Base-by-base conservation (phyloP, 2,113 vertebrate species). In the Sebastes fasciatus region DNA sequence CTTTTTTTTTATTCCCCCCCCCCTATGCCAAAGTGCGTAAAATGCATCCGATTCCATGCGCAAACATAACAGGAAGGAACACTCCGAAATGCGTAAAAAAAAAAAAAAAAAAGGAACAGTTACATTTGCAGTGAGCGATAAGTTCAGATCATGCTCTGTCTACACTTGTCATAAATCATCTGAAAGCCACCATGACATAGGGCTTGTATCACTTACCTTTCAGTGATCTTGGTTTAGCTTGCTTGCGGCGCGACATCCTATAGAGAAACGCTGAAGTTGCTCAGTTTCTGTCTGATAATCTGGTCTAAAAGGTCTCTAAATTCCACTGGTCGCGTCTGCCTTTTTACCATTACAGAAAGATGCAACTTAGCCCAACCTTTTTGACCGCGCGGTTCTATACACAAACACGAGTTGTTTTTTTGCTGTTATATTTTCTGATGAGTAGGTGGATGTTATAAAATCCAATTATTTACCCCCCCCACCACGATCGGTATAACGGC, bases 231-330 rank as follows among this genome's bases (percentile, higher is more conserved):
- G 98, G 98, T 94, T 99, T 99, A 93, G 98, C 98, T 98, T 99
- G 98, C 97, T 99, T 99, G 96, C 98, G 98, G 96, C 98, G 97
- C 97, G 98, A 99, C 98, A 99, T 99, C 97, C 97, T 98, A 98
- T 92, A 97, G 96, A 96, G 97, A 97, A 96, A 91, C 95, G 97
- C 96, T 96, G 96, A 97, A 98, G 97, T 97, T 97, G 96, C 96
- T 97, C 96, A 97, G 96, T 97, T 96, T 96, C 94, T 95, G 96
- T 95, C 96, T 95, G 91, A 91, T 84, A 90, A 94, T 90, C 74
- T 90, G 92, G 83, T 90, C 86, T 89, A 83, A 82, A 84, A 86
- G 85, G 79, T 89, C 83, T 85, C 81, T 91, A 95, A 94, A 94
- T 93, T 66, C 70, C 89, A 16, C 86, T 89, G 88, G 51, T 61